Evolutionary conservation across 2,888 invertebrate species (phyloP).

Genomic region (Phengaris arion): DNA sequence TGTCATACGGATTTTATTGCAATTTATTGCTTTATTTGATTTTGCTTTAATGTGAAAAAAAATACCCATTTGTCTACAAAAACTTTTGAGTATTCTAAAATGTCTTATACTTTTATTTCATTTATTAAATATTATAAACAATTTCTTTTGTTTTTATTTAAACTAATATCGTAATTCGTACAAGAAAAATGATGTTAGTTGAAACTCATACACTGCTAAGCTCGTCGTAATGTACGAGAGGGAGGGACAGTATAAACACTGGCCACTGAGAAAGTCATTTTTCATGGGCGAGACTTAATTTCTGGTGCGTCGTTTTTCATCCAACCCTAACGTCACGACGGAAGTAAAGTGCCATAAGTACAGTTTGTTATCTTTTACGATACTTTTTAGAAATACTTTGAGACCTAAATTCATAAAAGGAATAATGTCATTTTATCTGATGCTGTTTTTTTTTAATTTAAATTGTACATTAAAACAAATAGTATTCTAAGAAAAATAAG

Average conservation of each 20-base stretch:
- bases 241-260: conserved; percentile 47
- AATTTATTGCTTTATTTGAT: conserved; percentile 27
- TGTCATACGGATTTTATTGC: conserved; percentile 33
- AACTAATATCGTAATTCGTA: not conserved
- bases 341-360: conserved; percentile 33
- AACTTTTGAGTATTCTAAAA: too few relatives aligned
- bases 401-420: too few relatives aligned
- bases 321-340: conserved; percentile 50
- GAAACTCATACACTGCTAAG: not conserved
- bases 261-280: conserved; percentile 64
- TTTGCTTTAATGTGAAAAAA: not conserved
- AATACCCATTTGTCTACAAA: not conserved
- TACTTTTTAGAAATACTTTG: too few relatives aligned
- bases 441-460: too few relatives aligned
- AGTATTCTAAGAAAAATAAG: too few relatives aligned
- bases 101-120: too few relatives aligned
- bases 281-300: conserved; percentile 71
- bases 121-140: too few relatives aligned
- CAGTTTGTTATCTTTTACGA: conserved; percentile 22
- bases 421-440: too few relatives aligned
- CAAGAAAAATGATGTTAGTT: not conserved
- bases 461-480: too few relatives aligned
- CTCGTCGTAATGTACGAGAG: conserved; percentile 31
- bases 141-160: too few relatives aligned
- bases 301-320: conserved; percentile 71